A percentile compares a stretch with the other conserved stretches of the same genome.
Evolutionary conservation across 2,113 vertebrate species (phyloP).

Genomic region (Scophthalmus maximus): DNA sequence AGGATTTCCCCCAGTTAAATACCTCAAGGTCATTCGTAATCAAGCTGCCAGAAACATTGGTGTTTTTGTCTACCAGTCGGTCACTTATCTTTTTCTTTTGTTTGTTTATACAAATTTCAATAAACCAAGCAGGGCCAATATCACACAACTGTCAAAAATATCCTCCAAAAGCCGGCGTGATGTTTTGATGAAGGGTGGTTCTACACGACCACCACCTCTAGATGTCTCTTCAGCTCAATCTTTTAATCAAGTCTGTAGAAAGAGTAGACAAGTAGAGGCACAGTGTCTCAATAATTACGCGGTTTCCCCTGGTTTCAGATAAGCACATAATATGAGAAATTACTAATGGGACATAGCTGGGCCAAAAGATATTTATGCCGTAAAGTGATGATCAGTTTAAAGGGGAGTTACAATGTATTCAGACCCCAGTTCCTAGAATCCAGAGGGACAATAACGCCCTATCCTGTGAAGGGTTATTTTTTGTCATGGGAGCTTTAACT

Average conservation of each 20-base stretch:
- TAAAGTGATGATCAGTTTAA: too few relatives aligned
- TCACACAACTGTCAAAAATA: background rate
- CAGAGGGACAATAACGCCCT: constrained; percentile 18
- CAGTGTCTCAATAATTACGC: constrained; percentile 40
- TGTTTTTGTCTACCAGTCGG: too few relatives aligned
- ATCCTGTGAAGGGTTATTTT: constrained; percentile 25
- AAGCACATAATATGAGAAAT: constrained; percentile 11
- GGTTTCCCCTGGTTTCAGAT: constrained; percentile 15
- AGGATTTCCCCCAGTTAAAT: background rate
- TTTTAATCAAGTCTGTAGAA: background rate
- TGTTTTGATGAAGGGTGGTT: background rate
- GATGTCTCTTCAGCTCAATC: constrained; percentile 65
- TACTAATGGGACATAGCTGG: constrained; percentile 8
- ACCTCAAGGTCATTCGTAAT: background rate
- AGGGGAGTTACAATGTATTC: constrained; percentile 36
- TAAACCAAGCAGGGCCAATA: background rate
- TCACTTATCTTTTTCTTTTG: background rate
- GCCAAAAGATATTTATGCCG: constrained; percentile 3
- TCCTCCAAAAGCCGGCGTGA: too few relatives aligned
- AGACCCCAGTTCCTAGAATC: constrained; percentile 9
- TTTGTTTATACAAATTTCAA: background rate
- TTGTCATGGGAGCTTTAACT: constrained; percentile 25
- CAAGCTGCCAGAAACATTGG: background rate
- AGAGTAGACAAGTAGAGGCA: background rate
- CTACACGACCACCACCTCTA: constrained; percentile 61